These are phyloP conservation scores for Apomyelois bistriatella DNA, from an alignment of 2,888 invertebrate genomes.

Conservation along the genomic window DNA sequence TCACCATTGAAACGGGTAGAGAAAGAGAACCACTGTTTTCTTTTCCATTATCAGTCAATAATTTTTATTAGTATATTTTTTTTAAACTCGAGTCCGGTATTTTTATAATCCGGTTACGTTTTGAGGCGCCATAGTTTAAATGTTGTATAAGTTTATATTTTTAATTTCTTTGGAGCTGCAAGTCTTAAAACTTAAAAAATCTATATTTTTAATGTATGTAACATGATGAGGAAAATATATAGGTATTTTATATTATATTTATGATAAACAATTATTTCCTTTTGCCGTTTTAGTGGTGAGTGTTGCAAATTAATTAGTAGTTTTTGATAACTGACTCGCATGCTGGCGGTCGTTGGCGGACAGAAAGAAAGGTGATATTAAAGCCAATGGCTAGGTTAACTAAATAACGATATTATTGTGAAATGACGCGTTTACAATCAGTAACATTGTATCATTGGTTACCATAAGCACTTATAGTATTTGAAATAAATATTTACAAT, in stretches of 20 bases:
- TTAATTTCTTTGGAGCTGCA: too few relatives aligned
- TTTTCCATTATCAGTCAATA: too few relatives aligned
- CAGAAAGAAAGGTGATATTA: slow-evolving; percentile 55
- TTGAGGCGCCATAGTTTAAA: too few relatives aligned
- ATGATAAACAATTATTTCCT: background rate
- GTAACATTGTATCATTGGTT: slow-evolving; percentile 77
- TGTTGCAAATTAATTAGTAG: slow-evolving; percentile 2
- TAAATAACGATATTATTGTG: slow-evolving; percentile 52
- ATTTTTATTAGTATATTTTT: too few relatives aligned
- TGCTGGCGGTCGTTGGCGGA: slow-evolving; percentile 52
- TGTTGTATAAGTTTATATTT: too few relatives aligned
- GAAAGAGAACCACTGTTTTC: too few relatives aligned
- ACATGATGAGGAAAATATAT: too few relatives aligned
- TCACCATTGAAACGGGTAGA: background rate
- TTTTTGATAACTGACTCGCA: slow-evolving; percentile 37
- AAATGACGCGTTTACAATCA: slow-evolving; percentile 47
- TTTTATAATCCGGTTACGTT: too few relatives aligned
- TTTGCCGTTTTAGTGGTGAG: background rate
- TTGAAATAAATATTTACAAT: slow-evolving; percentile 80
- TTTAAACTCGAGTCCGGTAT: too few relatives aligned
- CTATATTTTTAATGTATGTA: too few relatives aligned
- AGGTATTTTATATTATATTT: too few relatives aligned
- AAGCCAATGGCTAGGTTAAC: slow-evolving; percentile 63
- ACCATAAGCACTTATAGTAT: slow-evolving; percentile 77
- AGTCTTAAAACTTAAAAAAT: too few relatives aligned